Percentiles rank a stretch among this genome's conserved stretches.
phyloP scores from a whole-genome alignment of 2,888 invertebrate genomes.

The Metalampra italica region DNA sequence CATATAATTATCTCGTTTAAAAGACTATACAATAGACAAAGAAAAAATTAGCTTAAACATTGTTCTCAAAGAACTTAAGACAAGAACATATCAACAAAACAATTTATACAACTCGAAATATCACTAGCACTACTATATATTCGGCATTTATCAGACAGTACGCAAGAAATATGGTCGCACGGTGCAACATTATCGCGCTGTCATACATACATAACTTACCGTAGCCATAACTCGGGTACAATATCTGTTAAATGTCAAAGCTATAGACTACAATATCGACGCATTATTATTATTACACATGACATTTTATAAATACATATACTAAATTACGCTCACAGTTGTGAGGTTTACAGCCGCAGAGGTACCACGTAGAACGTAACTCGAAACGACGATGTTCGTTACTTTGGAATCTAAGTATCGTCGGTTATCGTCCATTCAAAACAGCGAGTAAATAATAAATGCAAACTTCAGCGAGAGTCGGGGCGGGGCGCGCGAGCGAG shows the following conservation, averaged over 20 bases:
- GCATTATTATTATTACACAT: constrained; percentile 31
- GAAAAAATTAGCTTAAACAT: constrained; percentile 44
- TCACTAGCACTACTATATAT: constrained; percentile 70
- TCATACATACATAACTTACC: no score
- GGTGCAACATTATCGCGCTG: neutral
- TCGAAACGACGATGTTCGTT: constrained; percentile 42
- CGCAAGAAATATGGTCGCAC: neutral
- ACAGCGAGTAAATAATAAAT: constrained; percentile 56
- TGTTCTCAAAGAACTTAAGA: constrained; percentile 50
- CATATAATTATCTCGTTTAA: constrained; percentile 41
- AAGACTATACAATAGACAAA: constrained; percentile 46
- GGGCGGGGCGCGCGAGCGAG: constrained; percentile 14
- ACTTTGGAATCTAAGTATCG: constrained; percentile 43
- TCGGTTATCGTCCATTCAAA: constrained; percentile 38
- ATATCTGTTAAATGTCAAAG: constrained; percentile 11
- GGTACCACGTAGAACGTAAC: constrained; percentile 68
- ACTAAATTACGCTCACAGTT: constrained; percentile 56
- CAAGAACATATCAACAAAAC: constrained; percentile 41
- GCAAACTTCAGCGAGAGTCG: constrained; percentile 41
- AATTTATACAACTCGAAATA: constrained; percentile 62
- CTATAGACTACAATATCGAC: constrained; percentile 8
- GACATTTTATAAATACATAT: constrained; percentile 59
- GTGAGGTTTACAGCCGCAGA: constrained; percentile 69
- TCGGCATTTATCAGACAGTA: constrained; percentile 2
- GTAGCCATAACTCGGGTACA: constrained; percentile 17